Percentiles rank a stretch among this genome's conserved stretches.
Evolutionary conservation across 2,113 vertebrate genomes (phyloP).

Genomic region (Indri indri): DNA sequence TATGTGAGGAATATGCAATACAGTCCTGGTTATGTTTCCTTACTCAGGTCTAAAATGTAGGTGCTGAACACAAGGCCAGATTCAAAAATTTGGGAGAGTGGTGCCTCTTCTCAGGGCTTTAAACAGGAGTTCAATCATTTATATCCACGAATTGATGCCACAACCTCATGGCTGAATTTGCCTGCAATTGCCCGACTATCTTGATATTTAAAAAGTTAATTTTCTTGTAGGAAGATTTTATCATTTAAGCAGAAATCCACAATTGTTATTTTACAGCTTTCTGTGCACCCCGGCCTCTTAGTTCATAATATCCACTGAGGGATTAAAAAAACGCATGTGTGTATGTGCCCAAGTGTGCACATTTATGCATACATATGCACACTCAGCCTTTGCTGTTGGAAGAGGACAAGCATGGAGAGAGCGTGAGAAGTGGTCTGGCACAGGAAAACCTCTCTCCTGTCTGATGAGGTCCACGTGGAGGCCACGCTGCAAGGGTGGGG

Average conservation of each 20-base stretch:
- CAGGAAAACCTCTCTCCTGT: neutral
- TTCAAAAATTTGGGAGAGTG: neutral
- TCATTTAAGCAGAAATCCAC: conserved; percentile 6
- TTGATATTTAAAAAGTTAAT: conserved; percentile 6
- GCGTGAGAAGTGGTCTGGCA: neutral
- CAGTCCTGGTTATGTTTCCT: neutral
- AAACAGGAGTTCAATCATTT: neutral
- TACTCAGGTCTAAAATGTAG: neutral
- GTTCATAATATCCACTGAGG: neutral
- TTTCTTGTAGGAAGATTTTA: neutral
- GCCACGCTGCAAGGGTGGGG: neutral
- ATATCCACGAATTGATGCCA: neutral
- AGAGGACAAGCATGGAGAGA: rapidly evolving
- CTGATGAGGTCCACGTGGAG: neutral
- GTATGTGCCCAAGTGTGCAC: neutral
- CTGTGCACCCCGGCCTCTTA: neutral
- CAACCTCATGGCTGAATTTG: neutral
- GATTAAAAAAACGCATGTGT: neutral
- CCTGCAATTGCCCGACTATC: neutral
- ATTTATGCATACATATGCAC: rapidly evolving
- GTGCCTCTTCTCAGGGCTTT: neutral
- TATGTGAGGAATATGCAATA: neutral
- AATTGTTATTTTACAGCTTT: neutral
- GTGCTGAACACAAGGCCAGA: neutral
- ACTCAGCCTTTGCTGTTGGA: neutral